Evolutionary conservation across 2,888 invertebrate species (phyloP), one percentile per base, ranked within the genome.

Genomic region (Melipona beecheii): DNA sequence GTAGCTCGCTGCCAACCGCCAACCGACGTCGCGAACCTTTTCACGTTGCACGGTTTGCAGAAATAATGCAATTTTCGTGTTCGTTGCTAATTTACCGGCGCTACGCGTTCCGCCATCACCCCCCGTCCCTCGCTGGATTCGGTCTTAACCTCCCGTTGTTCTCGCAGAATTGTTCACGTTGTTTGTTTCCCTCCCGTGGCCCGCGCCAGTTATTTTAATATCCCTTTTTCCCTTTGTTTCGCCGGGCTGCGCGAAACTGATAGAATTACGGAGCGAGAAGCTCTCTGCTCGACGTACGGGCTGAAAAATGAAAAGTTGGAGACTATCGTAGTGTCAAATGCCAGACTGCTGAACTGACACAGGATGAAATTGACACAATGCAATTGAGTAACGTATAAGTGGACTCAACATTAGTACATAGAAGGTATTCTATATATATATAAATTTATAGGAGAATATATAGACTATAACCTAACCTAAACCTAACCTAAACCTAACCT

Each of bases 41-140:
- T 31, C 64, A n/a, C 75, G n/a, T 52, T 24, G 21, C 52, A 60
- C 73, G 68, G 75, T 84, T 83, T 68, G 71, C 83, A 83, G 86
- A 88, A 90, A 87, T 90, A 89, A 90, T 89, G 87, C 87, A 84
- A 90, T 89, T 89, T 87, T 86, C 90, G 86, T 89, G 86, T 87
- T 86, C 85, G 79, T 83, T 86, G 73, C 87, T 78, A 81, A 78
- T 85, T 89, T 87, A 89, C 86, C 84, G 56, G 72, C 83, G 85
- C 81, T 79, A 68, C 81, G 81, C 84, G 84, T 86, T 86, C 71
- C 76, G 36, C 85, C 50, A 15, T 62, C 50, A 21, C 62, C 74
- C 80, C 80, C 85, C 50, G 13, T 60, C 74, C n/a, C 81, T 75
- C 78, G 84, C 84, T 77, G 80, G 84, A 84, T 89, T 85, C 80